A percentile compares a stretch with the other conserved stretches of the same genome.
These are phyloP conservation scores for Tapirus terrestris DNA, from an alignment of 2,113 vertebrate genomes.

Conservation along the genomic window DNA sequence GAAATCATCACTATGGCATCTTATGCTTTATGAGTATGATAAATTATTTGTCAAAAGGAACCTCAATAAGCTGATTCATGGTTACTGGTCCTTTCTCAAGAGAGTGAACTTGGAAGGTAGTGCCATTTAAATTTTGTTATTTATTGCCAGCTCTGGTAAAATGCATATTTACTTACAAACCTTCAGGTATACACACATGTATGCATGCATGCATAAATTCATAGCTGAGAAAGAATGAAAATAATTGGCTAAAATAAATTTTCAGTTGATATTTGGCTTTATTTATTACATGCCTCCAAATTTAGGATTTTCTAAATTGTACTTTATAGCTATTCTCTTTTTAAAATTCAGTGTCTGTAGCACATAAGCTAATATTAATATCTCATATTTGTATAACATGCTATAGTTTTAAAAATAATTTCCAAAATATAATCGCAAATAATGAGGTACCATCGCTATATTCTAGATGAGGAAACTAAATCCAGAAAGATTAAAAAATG, in stretches of 20 bases:
- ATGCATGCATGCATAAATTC: not conserved
- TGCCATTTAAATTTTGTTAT: constrained; percentile 29
- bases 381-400: not conserved
- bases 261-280: not conserved
- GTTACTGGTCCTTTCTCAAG: not conserved
- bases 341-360: not conserved
- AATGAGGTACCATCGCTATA: not conserved
- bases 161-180: not conserved
- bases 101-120: not conserved
- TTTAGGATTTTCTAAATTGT: constrained; percentile 37
- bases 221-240: constrained; percentile 36
- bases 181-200: not conserved
- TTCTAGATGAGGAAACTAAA: constrained; percentile 14
- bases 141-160: constrained; percentile 20
- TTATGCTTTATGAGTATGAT: constrained; percentile 14
- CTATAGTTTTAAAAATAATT: constrained; percentile 17
- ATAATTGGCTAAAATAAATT: constrained; percentile 3
- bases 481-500: constrained; percentile 6
- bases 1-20: not conserved
- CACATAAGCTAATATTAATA: not conserved
- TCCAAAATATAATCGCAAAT: not conserved
- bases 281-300: not conserved
- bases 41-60: constrained; percentile 37
- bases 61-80: not conserved
- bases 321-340: not conserved